phyloP scores from a whole-genome alignment of 2,113 vertebrate species.

The Apeltes quadracus region DNA sequence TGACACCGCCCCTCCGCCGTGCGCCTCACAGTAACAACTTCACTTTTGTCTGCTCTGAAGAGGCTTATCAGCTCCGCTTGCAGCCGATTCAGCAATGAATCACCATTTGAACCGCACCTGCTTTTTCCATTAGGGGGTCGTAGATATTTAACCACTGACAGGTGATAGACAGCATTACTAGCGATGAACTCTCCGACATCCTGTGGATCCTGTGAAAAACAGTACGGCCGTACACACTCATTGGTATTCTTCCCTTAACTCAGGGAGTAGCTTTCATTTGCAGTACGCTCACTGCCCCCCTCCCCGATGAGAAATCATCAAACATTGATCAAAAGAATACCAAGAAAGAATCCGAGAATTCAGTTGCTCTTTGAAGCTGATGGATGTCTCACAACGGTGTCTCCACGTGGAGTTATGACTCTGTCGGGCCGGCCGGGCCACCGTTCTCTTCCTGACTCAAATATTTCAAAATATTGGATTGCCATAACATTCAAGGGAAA shows the following conservation, averaged over 20 bases:
- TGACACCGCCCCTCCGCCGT: slow-evolving; percentile 14
- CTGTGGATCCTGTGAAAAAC: neutral
- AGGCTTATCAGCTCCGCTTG: slow-evolving; percentile 3
- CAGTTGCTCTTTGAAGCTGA: slow-evolving; percentile 34
- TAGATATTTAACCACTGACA: slow-evolving; percentile 1
- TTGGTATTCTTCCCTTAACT: neutral
- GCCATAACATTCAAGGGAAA: neutral
- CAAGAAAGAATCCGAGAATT: slow-evolving; percentile 3
- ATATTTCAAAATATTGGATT: neutral
- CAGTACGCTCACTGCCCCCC: neutral
- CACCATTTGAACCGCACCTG: slow-evolving; percentile 4
- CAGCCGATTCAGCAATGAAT: neutral
- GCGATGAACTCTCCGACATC: neutral
- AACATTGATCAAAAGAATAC: slow-evolving; percentile 51
- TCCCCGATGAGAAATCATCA: slow-evolving; percentile 19
- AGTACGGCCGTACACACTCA: neutral
- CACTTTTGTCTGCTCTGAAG: neutral
- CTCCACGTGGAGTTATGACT: slow-evolving; percentile 19
- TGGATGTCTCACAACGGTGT: slow-evolving; percentile 12
- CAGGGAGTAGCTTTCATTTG: slow-evolving; percentile 1
- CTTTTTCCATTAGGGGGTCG: slow-evolving; percentile 5
- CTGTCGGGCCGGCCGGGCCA: neutral
- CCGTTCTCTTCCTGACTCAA: neutral
- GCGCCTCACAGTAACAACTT: slow-evolving; percentile 29
- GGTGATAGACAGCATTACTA: neutral